Conservation (phyloP, 2,113 vertebrate genomes). For the Hemiscyllium ocellatum region DNA sequence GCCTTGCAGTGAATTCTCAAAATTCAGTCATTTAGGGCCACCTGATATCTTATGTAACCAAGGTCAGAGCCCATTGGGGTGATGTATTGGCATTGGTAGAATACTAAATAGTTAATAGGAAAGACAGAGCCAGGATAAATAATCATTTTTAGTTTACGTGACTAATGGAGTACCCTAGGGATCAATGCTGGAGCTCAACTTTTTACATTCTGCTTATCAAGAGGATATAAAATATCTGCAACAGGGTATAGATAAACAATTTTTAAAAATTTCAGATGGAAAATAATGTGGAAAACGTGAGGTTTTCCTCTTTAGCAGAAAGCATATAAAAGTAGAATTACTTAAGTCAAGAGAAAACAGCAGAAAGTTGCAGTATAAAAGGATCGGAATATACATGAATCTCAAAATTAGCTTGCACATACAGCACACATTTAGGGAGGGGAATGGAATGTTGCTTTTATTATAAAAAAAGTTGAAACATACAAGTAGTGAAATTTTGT, state of each 20-base stretch:
- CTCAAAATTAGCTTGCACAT: neutral
- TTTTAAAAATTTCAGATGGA: neutral
- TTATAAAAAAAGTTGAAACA: neutral
- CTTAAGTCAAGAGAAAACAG: neutral
- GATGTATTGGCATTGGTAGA: neutral
- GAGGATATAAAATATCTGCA: neutral
- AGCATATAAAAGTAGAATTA: neutral
- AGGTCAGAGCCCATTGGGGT: neutral
- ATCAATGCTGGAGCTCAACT: neutral
- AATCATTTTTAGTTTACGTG: neutral
- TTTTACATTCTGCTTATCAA: neutral
- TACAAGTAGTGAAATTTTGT: neutral
- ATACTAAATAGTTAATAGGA: neutral
- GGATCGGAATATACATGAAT: neutral
- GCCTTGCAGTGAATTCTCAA: neutral
- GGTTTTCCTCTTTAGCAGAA: neutral
- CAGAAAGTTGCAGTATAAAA: neutral
- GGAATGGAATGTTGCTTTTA: too few relatives aligned
- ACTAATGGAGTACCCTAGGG: neutral
- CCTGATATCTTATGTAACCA: neutral
- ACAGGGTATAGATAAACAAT: neutral
- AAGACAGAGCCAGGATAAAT: neutral
- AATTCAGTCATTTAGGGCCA: neutral
- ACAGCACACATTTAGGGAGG: neutral
- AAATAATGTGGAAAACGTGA: neutral